Percentiles rank a stretch among this genome's conserved stretches.
Evolutionary conservation across 2,797 vertebrate species (phyloP).

Genomic region (Intellagama lesueurii): DNA sequence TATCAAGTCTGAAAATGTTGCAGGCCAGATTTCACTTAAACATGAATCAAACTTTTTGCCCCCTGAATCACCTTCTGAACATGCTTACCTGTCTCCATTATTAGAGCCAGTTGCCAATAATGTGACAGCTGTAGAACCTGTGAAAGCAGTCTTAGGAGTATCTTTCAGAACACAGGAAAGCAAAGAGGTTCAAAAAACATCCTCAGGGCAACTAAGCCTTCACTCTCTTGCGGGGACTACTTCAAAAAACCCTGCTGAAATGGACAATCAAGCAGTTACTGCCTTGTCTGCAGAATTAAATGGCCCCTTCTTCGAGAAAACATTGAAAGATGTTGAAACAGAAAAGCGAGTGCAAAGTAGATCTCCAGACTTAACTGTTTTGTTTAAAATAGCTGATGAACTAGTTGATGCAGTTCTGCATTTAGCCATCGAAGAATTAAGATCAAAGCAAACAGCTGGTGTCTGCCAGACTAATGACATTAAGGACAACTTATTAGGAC

Average conservation of each 20-base stretch:
- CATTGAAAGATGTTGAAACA: conserved; percentile 1
- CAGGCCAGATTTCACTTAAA: conserved; percentile 6
- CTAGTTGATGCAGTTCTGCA: conserved; percentile 70
- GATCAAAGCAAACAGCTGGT: conserved; percentile 56
- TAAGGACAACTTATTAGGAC: conserved; percentile 60
- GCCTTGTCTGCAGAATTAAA: conserved; percentile 60
- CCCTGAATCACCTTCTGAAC: background rate
- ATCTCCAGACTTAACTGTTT: conserved; percentile 51
- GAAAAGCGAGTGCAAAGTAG: conserved; percentile 37
- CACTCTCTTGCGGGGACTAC: conserved; percentile 3
- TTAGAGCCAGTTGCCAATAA: conserved; percentile 5
- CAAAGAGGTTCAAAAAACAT: background rate
- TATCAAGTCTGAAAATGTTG: conserved; percentile 12
- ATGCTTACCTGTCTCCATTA: conserved; percentile 29
- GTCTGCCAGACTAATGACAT: conserved; percentile 53
- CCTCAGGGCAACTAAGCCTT: conserved; percentile 19
- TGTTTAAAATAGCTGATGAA: conserved; percentile 72
- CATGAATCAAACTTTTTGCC: conserved; percentile 26
- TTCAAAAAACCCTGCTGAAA: conserved; percentile 38
- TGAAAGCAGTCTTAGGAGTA: conserved; percentile 21
- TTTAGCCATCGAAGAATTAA: conserved; percentile 74
- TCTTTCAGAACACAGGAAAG: background rate
- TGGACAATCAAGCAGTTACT: conserved; percentile 53
- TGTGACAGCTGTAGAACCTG: conserved; percentile 45
- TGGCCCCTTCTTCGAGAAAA: conserved; percentile 60